These are phyloP conservation scores for Gryon sp. DNA, from an alignment of 1,140 invertebrate genomes.

Conservation along the genomic window DNA sequence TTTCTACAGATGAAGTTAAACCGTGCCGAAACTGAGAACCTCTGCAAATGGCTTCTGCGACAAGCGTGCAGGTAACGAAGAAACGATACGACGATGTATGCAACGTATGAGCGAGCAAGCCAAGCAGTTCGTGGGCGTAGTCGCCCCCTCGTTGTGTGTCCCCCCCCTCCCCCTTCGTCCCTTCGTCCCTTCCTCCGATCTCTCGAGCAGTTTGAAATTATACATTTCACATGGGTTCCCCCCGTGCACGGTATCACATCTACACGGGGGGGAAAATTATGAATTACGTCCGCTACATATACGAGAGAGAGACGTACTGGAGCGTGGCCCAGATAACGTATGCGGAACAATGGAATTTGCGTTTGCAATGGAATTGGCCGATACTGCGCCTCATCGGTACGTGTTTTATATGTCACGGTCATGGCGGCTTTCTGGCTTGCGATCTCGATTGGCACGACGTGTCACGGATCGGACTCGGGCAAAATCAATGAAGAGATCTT, in stretches of 20 bases:
- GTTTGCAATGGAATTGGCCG: constrained; percentile 51
- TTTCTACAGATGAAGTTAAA: no score
- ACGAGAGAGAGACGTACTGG: constrained; percentile 68
- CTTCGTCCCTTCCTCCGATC: constrained; percentile 47
- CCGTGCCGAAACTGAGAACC: constrained; percentile 12
- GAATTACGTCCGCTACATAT: constrained; percentile 64
- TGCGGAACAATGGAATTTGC: constrained; percentile 68
- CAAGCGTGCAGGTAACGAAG: constrained; percentile 64
- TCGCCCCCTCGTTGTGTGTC: constrained; percentile 28
- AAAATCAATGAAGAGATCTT: constrained; percentile 46
- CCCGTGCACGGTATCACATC: no score
- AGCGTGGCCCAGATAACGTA: constrained; percentile 71
- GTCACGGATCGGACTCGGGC: constrained; percentile 41
- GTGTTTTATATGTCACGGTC: constrained; percentile 67
- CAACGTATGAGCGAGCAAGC: constrained; percentile 61
- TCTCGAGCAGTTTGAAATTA: constrained; percentile 71
- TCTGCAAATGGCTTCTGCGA: constrained; percentile 43
- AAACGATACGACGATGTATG: constrained; percentile 60
- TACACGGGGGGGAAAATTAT: constrained; percentile 73
- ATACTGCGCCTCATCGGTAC: constrained; percentile 55
- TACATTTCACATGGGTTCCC: constrained; percentile 69
- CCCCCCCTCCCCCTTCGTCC: constrained; percentile 36
- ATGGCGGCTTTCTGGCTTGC: constrained; percentile 60
- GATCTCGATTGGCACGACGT: constrained; percentile 54
- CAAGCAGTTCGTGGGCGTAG: constrained; percentile 69